Evolutionary conservation across 2,888 invertebrate species (phyloP), one percentile per base, ranked within the genome.

Genomic region (Tiliacea citrago): DNA sequence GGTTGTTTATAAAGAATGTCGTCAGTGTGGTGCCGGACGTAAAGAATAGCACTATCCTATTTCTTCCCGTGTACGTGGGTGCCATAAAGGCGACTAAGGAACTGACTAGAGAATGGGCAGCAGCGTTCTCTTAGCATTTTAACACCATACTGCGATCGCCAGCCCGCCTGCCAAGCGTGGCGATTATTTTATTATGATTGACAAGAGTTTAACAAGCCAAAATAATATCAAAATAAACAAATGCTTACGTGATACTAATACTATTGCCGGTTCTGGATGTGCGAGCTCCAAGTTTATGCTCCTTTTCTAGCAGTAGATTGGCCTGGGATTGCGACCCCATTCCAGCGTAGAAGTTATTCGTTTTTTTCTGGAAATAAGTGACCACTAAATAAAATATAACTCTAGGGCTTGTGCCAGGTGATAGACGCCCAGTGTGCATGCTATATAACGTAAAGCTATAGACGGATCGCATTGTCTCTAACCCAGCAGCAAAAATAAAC

Each of bases 281-380:
- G 1, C 39, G 53, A 49, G 1, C 16, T 55, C 24, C 35, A 29
- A 2, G 42, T 71, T 49, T 47, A 4, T n/a, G 42, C 16, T 70
- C n/a, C 42, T 13, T 70, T 35, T 39, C 29, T 24, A n/a, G 71
- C 12, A 7, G 29, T n/a, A 7, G 16, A 21, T 24, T 0, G 10
- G 49, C 29, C 21, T 24, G 16, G 12, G 16, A 0, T 29, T 8
- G 21, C 70, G 69, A 69, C 16, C 24, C 39, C 21, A 16, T 69
- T 49, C 39, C 61, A 47, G 78, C n/a, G 39, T 78, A 47, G 61
- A 42, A 70, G 24, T 49, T 29, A 24, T 42, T 53, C 5, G 47
- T 29, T 49, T 53, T 61, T 2, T 51, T 61, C 76, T 76, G 18
- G 6, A 77, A 68, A 42, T 45, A 29, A 0, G 12, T 24, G 21